Evolutionary conservation across 2,113 vertebrate species (phyloP), one percentile per base, ranked within the genome.

Genomic region (Pyrgilauda ruficollis): DNA sequence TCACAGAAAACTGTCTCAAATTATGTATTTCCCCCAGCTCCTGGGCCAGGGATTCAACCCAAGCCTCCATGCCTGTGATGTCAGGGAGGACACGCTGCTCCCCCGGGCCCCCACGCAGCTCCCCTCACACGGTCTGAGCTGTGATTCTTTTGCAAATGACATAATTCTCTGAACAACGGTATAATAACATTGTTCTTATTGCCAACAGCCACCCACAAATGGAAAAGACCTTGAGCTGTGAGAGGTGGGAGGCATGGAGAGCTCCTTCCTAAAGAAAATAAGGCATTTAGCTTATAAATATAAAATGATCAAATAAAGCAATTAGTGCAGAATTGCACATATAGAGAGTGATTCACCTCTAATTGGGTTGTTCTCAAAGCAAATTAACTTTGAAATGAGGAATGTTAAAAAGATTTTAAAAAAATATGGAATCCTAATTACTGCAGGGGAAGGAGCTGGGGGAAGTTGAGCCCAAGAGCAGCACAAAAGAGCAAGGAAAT

Each of bases 361-460:
- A 95, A 95, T 68, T 93, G 85, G 75, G 85, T 64, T 86, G 68
- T 84, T 96, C 90, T 84, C 90, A 58, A 94, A 86, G 95, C 75
- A 94, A 90, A 96, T 94, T 89, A 95, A 88, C 85, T 94, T 70
- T 55, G 72, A 90, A 92, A 96, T 55, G 69, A 94, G 72, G 90
- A 88, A 94, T 63, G 76, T 76, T 90, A 83, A 93, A 49, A 85
- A 86, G 87, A 77, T 90, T 79, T 78, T 53, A 1, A 6, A 44
- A 69, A 82, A 61, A 41, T 22, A 74, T 11, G 47, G 68, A 74
- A 74, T 74, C 79, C 64, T 74, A 86, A 92, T 78, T 59, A 80
- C 61, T 55, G 61, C 88, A 80, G 88, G 39, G 83, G 83, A 86
- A 80, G 76, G 72, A 76, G 39, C 52, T 7, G 9, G 53, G 78